phyloP scores from a whole-genome alignment of 2,888 invertebrate genomes.

The Fragum sueziense region DNA sequence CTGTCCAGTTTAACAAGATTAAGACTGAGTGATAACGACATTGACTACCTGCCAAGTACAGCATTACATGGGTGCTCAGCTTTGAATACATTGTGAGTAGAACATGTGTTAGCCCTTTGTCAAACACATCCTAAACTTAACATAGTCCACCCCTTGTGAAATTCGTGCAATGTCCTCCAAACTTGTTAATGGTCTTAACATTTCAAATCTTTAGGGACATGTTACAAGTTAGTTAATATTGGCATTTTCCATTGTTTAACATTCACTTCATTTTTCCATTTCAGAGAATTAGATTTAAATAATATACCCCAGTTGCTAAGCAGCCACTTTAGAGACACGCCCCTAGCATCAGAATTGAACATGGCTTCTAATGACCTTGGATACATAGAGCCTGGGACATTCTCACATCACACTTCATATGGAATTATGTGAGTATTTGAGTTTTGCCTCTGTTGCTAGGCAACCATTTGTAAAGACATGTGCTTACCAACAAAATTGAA shows the following conservation, averaged over 20 bases:
- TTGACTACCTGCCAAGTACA: constrained; percentile 66
- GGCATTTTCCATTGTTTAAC: too few relatives aligned
- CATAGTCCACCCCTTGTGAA: too few relatives aligned
- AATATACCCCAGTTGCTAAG: constrained; percentile 51
- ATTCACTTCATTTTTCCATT: too few relatives aligned
- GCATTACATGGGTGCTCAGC: constrained; percentile 67
- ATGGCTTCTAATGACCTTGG: constrained; percentile 68
- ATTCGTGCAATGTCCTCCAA: too few relatives aligned
- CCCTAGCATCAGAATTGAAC: constrained; percentile 17
- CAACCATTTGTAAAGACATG: too few relatives aligned
- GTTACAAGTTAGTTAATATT: too few relatives aligned
- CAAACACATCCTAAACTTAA: neutral
- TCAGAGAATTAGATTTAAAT: constrained; percentile 55
- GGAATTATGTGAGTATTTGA: constrained; percentile 5
- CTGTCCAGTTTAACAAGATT: constrained; percentile 56
- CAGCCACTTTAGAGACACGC: constrained; percentile 37
- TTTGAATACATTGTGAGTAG: constrained; percentile 66
- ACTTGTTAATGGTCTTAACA: too few relatives aligned
- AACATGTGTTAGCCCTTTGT: neutral
- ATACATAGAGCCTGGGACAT: constrained; percentile 75
- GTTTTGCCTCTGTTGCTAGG: too few relatives aligned
- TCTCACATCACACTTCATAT: constrained; percentile 65
- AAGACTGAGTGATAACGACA: constrained; percentile 62
- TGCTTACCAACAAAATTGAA: too few relatives aligned
- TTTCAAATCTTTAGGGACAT: too few relatives aligned